Percentiles rank a stretch among this genome's conserved stretches.
Evolutionary conservation across 2,113 vertebrate genomes (phyloP).

Genomic region (Pteronura brasiliensis): DNA sequence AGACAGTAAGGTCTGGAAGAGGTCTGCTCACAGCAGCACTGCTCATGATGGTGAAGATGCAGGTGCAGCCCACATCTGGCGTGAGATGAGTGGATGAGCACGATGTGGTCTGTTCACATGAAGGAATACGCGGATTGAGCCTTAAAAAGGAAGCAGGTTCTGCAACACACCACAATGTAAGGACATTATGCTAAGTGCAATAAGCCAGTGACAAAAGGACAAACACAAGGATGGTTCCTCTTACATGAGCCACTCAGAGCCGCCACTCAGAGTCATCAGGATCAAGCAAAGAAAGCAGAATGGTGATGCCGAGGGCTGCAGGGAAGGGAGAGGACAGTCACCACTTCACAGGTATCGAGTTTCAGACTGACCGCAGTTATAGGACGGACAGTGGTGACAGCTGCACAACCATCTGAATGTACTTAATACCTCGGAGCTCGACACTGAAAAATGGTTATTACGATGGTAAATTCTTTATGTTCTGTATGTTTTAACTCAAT

Average conservation of each 20-base stretch:
- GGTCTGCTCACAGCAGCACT: not conserved
- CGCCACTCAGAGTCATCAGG: not conserved
- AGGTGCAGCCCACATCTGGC: not conserved
- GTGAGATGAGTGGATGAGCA: accelerated
- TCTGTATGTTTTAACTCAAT: not conserved
- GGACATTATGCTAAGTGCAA: not conserved
- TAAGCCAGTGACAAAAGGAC: not conserved
- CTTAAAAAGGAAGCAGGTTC: not conserved
- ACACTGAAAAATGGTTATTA: no score
- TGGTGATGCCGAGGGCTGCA: no score
- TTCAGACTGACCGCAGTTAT: not conserved
- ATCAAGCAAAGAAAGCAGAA: no score
- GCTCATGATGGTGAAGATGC: not conserved
- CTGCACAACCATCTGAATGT: no score
- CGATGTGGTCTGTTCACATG: not conserved
- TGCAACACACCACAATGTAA: no score
- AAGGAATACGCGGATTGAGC: not conserved
- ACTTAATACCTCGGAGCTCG: accelerated
- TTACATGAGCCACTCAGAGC: no score
- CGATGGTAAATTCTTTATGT: accelerated
- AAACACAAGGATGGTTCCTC: not conserved
- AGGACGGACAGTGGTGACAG: accelerated
- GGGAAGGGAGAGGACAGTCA: not conserved
- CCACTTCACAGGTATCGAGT: accelerated
- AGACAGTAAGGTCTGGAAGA: not conserved